Evolutionary conservation across 2,113 vertebrate species (phyloP).

Genomic region (Emydocephalus ijimae): DNA sequence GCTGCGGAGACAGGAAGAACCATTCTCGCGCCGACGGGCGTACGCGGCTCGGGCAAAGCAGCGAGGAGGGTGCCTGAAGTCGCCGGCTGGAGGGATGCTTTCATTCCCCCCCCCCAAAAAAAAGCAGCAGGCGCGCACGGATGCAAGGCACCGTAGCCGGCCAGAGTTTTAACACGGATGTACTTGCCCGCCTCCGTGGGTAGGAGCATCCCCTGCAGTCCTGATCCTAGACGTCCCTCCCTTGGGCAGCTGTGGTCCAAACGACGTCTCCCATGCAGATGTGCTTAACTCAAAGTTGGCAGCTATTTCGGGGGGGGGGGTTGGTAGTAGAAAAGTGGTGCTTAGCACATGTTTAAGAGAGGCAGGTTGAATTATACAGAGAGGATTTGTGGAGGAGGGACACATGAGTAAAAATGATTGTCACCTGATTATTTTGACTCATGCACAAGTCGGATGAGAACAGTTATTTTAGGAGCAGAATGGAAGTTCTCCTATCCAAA

Average conservation of each 20-base stretch:
- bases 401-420: neutral
- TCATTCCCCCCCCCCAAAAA: too few species aligned
- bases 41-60: neutral
- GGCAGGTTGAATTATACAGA: neutral
- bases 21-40: neutral
- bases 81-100: neutral
- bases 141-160: neutral
- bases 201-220: neutral
- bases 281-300: neutral
- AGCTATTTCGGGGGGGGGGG: neutral
- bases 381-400: neutral
- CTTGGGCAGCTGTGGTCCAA: neutral
- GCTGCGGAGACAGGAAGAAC: neutral
- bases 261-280: too few species aligned
- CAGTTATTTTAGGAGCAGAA: neutral
- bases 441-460: neutral
- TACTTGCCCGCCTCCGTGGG: neutral
- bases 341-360: neutral
- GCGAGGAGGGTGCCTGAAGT: neutral
- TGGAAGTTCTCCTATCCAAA: conserved; percentile 47
- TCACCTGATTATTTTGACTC: neutral
- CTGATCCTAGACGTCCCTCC: neutral
- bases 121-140: neutral
- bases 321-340: neutral
- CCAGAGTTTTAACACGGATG: neutral